Percentiles rank a stretch among this genome's conserved stretches.
phyloP scores from a whole-genome alignment of 2,797 vertebrate genomes.

The Hippocampus kuda region DNA sequence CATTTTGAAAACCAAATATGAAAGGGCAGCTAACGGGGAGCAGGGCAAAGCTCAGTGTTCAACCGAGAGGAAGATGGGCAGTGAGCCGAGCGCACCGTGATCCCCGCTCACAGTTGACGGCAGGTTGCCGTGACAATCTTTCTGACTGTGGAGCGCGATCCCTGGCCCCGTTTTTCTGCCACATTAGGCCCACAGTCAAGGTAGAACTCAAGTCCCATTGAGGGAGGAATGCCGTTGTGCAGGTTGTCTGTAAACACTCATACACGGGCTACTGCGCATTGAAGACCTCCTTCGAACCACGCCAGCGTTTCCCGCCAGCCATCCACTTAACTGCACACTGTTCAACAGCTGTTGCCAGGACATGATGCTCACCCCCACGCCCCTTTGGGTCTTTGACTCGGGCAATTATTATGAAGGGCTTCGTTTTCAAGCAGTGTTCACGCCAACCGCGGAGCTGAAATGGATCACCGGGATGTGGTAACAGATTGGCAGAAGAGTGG shows the following conservation, averaged over 20 bases:
- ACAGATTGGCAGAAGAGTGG: slow-evolving; percentile 28
- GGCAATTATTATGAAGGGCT: slow-evolving; percentile 54
- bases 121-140: slow-evolving; percentile 28
- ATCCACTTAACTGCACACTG: slow-evolving; percentile 12
- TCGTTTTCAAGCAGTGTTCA: slow-evolving; percentile 29
- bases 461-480: slow-evolving; percentile 35
- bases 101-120: slow-evolving; percentile 17
- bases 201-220: slow-evolving; percentile 22
- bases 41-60: slow-evolving; percentile 29
- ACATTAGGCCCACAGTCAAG: slow-evolving; percentile 45
- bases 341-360: slow-evolving; percentile 37
- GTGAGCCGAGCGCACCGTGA: slow-evolving; percentile 2
- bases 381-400: slow-evolving; percentile 33
- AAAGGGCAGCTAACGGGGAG: slow-evolving; percentile 14
- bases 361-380: slow-evolving; percentile 19
- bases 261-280: neutral
- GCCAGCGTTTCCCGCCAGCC: slow-evolving; percentile 2
- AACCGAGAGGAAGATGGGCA: slow-evolving; percentile 31
- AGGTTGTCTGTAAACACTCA: neutral
- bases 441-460: slow-evolving; percentile 26
- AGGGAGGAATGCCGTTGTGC: slow-evolving; percentile 6
- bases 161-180: slow-evolving; percentile 50
- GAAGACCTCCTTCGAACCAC: neutral
- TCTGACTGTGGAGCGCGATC: slow-evolving; percentile 34
- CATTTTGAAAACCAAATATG: slow-evolving; percentile 13